Conservation (phyloP, 2,888 invertebrate genomes). For the Sarcophaga rosellei region DNA sequence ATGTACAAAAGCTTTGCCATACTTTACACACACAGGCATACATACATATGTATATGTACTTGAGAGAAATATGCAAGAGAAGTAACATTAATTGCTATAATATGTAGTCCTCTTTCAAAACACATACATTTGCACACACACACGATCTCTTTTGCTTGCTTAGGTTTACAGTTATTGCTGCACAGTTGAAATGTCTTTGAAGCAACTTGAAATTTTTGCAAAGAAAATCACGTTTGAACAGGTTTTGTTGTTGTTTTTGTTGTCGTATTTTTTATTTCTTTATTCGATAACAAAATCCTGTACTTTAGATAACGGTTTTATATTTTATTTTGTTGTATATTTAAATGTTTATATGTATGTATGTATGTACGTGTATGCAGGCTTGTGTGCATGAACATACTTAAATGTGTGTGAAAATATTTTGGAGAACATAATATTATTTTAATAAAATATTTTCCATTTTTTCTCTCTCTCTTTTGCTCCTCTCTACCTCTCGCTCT, state of each 20-base stretch:
- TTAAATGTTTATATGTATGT: neutral
- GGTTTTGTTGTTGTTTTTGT: neutral
- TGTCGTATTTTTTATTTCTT: neutral
- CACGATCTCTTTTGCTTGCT: no score
- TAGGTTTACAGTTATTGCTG: no score
- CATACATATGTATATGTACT: no score
- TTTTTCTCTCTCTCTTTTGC: neutral
- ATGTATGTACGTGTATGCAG: neutral
- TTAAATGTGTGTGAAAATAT: neutral
- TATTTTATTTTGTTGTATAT: slow-evolving; percentile 47
- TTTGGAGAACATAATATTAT: slow-evolving; percentile 37
- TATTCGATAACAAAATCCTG: slow-evolving; percentile 60
- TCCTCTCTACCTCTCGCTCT: neutral
- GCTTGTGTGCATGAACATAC: neutral
- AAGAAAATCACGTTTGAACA: neutral
- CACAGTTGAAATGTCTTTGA: neutral
- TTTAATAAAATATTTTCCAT: slow-evolving; percentile 13
- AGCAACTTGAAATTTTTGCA: neutral
- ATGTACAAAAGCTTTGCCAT: no score
- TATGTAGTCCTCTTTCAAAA: no score
- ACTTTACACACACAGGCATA: no score
- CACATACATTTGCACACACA: no score
- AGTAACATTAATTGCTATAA: no score
- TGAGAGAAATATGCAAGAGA: no score
- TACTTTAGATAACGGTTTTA: slow-evolving; percentile 48